Conservation (phyloP, 2,113 vertebrate genomes). For the Hippocampus mohnikei region DNA sequence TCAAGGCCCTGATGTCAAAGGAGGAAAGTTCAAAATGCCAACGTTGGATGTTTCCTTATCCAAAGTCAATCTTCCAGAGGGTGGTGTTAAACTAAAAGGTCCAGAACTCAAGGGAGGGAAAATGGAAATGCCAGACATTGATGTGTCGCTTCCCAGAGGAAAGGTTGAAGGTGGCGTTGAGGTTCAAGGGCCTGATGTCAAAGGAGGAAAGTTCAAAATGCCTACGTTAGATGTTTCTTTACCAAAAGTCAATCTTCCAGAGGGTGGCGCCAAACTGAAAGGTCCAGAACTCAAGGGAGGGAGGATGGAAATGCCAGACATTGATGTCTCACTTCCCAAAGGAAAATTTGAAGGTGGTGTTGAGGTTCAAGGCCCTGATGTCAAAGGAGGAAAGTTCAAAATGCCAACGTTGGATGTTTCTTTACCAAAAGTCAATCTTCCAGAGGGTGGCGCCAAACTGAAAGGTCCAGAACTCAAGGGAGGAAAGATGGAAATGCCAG, state of each 20-base stretch:
- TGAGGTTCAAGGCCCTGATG: conserved; percentile 24
- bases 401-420: conserved; percentile 34
- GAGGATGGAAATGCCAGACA: conserved; percentile 33
- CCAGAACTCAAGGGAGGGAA: no score
- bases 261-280: conserved; percentile 7
- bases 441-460: conserved; percentile 21
- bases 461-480: neutral
- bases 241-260: conserved; percentile 9
- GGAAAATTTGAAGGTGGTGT: conserved; percentile 28
- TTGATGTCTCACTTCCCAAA: conserved; percentile 48
- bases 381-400: conserved; percentile 50
- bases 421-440: neutral
- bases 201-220: conserved; percentile 45
- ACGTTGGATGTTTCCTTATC: no score
- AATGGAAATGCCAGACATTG: no score
- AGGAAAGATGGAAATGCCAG: conserved; percentile 27
- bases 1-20: no score
- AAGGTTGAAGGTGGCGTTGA: no score
- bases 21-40: no score
- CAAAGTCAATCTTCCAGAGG: no score
- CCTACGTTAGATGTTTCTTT: conserved; percentile 39
- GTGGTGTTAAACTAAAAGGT: no score
- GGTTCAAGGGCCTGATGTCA: no score
- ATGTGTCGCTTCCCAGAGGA: no score
- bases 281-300: conserved; percentile 4